These are phyloP conservation scores for Drosophila mojavensis DNA, from an alignment of 1,140 invertebrate species.

Conservation along the genomic window DNA sequence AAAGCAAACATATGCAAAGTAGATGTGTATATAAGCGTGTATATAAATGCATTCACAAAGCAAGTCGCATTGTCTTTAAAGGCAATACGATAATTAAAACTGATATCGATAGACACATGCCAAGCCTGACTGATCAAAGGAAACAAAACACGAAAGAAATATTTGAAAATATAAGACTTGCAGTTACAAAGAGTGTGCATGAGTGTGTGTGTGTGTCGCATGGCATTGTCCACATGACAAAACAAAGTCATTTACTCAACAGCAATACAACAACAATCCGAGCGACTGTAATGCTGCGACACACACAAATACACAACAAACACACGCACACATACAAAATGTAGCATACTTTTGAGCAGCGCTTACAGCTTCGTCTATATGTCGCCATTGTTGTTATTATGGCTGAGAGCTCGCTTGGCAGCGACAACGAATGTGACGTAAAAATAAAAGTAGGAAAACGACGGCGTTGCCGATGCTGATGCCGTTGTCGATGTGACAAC, in stretches of 20 bases:
- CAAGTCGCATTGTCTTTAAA: slow-evolving; percentile 1
- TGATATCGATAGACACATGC: slow-evolving; percentile 17
- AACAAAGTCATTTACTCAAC: slow-evolving; percentile 49
- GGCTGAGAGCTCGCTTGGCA: slow-evolving; percentile 29
- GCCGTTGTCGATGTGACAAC: slow-evolving; percentile 43
- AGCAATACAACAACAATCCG: slow-evolving; percentile 35
- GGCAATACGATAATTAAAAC: slow-evolving; percentile 10
- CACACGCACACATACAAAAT: background rate
- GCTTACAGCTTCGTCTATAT: slow-evolving; percentile 26
- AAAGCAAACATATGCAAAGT: slow-evolving; percentile 12
- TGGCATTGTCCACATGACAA: slow-evolving; percentile 51
- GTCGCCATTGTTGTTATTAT: slow-evolving; percentile 58
- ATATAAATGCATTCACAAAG: background rate
- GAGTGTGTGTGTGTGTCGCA: background rate
- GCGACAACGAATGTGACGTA: slow-evolving; percentile 57
- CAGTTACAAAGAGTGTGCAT: slow-evolving; percentile 4
- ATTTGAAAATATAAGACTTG: background rate
- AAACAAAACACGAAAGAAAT: slow-evolving; percentile 8
- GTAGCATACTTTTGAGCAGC: slow-evolving; percentile 63
- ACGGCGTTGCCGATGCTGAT: slow-evolving; percentile 34
- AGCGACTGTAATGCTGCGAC: slow-evolving; percentile 30
- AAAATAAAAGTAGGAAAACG: slow-evolving; percentile 41
- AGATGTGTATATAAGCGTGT: too few species aligned
- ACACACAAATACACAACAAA: slow-evolving; percentile 1
- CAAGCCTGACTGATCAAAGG: slow-evolving; percentile 12